Evolutionary conservation across 2,113 vertebrate genomes (phyloP), one percentile per base, ranked within the genome.

Genomic region (Xiphophorus maculatus): DNA sequence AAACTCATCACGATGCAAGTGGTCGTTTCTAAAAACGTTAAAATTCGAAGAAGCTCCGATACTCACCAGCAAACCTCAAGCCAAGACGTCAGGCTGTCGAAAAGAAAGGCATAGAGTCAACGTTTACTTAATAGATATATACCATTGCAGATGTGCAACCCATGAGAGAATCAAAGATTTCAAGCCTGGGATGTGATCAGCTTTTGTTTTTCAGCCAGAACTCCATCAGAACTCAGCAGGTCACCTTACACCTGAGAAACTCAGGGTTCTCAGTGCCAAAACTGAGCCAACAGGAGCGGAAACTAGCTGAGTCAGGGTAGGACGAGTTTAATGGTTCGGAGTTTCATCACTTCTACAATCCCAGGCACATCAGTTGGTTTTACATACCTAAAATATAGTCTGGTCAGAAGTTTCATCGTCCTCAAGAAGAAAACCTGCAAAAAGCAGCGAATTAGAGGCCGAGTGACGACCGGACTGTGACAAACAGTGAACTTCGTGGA

Each of bases 141-240:
- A 6, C 44, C 17, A 11, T 1, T 58, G 11, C 17, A 37, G 35
- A 58, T 58, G 8, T n/a, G 10, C 51, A 58, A 48, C 8, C 1
- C 22, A 2, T 58, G 8, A 3, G 8, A 9, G 51, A 58, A 25
- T n/a, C 7, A 32, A 30, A 44, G 15, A 5, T 5, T 25, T 5
- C 5, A 13, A 14, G 61, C 32, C 68, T 71, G 33, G 44, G 30
- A 40, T 40, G 73, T 0, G 25, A 51, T 81, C 79, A 81, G 79
- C 2, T 0, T 0, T 0, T 0, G 0, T 0, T 1, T 30, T 3
- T 80, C 80, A 22, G 42, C 29, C 58, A 1, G 72, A 8, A 51
- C 51, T 37, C 64, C 77, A 76, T 76, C 73, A 76, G 73, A 76
- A n/a, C 65, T 29, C 14, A 62, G 65, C 14, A 68, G 73, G 73